These are phyloP conservation scores for Acronicta psi DNA, from an alignment of 2,888 invertebrate genomes.

Conservation along the genomic window DNA sequence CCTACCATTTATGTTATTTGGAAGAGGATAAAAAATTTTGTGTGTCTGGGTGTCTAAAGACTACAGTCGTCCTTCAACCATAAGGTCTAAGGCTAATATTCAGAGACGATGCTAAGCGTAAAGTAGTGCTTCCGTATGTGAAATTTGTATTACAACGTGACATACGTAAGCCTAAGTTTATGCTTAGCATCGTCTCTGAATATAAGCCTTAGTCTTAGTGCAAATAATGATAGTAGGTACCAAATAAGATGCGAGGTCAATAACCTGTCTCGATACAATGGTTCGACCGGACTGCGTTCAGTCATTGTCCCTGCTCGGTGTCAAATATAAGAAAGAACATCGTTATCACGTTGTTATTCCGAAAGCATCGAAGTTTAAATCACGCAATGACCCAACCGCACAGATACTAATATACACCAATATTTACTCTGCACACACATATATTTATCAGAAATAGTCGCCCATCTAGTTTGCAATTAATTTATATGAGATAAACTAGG, in stretches of 20 bases:
- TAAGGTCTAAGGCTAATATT: no score
- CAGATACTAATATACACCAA: slow-evolving; percentile 1
- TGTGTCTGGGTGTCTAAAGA: background rate
- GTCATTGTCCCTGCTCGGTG: slow-evolving; percentile 25
- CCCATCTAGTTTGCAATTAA: background rate
- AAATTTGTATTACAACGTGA: no score
- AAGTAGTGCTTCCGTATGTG: no score
- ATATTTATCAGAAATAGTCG: slow-evolving; percentile 5
- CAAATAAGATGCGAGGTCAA: slow-evolving; percentile 20
- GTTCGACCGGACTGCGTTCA: slow-evolving; percentile 26
- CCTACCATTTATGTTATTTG: no score
- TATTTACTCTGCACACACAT: slow-evolving; percentile 11
- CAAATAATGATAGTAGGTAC: background rate
- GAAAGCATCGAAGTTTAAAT: slow-evolving; percentile 30
- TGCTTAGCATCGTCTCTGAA: no score
- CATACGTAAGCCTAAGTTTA: no score
- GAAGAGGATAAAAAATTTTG: no score
- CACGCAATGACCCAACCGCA: slow-evolving; percentile 29
- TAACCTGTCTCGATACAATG: slow-evolving; percentile 21
- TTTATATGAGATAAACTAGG: slow-evolving; percentile 8
- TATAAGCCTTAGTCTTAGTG: no score
- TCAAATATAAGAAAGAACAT: slow-evolving; percentile 35
- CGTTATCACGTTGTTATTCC: slow-evolving; percentile 41
- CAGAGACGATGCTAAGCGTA: no score
- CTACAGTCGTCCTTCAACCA: background rate